phyloP scores from a whole-genome alignment of 2,797 vertebrate species.

The Sarcophilus harrisii region DNA sequence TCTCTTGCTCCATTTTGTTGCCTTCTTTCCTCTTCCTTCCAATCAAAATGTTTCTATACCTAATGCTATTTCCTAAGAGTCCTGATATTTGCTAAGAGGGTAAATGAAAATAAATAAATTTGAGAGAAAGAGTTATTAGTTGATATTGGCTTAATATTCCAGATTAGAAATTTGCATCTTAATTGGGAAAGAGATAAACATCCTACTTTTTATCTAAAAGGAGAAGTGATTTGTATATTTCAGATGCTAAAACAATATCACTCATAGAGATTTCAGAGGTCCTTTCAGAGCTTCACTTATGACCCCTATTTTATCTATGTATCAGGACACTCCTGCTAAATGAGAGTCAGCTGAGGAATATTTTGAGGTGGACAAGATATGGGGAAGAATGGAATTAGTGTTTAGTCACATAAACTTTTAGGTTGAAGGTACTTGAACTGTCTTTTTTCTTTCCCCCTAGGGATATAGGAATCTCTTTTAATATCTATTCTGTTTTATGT shows the following conservation, averaged over 20 bases:
- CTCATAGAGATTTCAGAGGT: not conserved
- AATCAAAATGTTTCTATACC: conserved; percentile 18
- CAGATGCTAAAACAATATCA: not conserved
- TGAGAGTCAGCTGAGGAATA: conserved; percentile 20
- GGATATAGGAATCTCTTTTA: conserved; percentile 24
- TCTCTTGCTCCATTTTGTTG: not conserved
- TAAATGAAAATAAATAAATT: not conserved
- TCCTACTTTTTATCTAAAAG: not conserved
- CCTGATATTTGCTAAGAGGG: not conserved
- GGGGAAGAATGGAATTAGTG: not conserved
- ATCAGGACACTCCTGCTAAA: conserved; percentile 12
- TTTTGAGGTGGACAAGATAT: not conserved
- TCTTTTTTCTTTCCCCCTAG: not conserved
- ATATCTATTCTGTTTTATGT: conserved; percentile 25
- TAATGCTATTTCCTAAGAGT: not conserved
- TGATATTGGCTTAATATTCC: not conserved
- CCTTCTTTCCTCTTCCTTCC: not conserved
- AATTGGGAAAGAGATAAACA: not conserved
- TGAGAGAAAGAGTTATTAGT: not conserved
- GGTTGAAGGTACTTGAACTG: not conserved
- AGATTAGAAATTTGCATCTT: not conserved
- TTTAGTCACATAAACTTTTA: conserved; percentile 25
- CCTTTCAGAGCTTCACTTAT: not conserved
- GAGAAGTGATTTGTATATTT: not conserved
- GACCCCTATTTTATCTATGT: conserved; percentile 18